Conservation (phyloP, 2,113 vertebrate genomes). For the Crypturellus undulatus region DNA sequence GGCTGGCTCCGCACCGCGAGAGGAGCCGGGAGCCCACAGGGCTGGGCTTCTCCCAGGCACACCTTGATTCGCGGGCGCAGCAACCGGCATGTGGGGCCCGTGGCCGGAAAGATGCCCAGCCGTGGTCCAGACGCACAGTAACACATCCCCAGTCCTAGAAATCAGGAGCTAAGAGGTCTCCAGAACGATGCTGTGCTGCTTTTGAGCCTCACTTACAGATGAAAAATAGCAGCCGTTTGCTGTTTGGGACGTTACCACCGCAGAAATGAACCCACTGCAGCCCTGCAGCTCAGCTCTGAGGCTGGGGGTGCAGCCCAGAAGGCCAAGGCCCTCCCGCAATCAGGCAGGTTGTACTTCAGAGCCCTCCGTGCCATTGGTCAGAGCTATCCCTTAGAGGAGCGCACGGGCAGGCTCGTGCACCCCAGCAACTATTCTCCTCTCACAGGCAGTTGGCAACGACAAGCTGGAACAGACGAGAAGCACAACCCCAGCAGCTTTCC, state of each 20-base stretch:
- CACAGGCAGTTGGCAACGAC: constrained; percentile 48
- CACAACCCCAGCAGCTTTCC: background rate
- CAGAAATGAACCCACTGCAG: background rate
- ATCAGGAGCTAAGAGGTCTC: constrained; percentile 14
- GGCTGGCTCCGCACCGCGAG: background rate
- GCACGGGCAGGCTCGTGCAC: background rate
- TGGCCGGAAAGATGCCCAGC: constrained; percentile 22
- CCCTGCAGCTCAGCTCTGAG: background rate
- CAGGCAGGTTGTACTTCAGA: constrained; percentile 48
- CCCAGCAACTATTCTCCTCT: constrained; percentile 26
- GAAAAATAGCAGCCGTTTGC: constrained; percentile 45
- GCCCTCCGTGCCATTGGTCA: constrained; percentile 25
- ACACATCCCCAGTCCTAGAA: constrained; percentile 2
- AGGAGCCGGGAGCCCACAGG: constrained; percentile 47
- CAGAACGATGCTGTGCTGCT: background rate
- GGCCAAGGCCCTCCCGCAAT: constrained; percentile 16
- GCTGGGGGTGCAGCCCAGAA: background rate
- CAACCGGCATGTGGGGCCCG: constrained; percentile 21
- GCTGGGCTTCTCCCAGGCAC: constrained; percentile 40
- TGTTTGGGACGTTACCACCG: constrained; percentile 24
- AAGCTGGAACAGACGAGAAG: background rate
- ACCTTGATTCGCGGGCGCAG: constrained; percentile 19
- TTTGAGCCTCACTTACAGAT: constrained; percentile 10
- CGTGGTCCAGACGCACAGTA: constrained; percentile 23
- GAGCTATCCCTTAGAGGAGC: constrained; percentile 51